phyloP scores from a whole-genome alignment of 2,113 vertebrate genomes.

The Sebastes fasciatus region DNA sequence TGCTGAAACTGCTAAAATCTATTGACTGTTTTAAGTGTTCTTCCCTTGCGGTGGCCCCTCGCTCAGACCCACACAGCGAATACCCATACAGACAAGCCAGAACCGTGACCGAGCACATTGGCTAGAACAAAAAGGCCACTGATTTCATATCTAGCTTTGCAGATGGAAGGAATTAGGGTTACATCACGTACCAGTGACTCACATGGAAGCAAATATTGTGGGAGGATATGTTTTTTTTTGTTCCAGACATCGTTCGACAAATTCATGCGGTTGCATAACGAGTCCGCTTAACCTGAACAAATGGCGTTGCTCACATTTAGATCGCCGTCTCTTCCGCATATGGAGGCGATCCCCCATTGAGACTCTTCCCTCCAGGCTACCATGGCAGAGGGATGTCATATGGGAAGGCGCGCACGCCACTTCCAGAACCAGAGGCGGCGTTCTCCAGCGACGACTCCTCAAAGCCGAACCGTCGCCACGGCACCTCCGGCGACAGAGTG shows the following conservation, averaged over 20 bases:
- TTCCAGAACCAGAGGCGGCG: slow-evolving; percentile 49
- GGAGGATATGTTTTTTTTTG: slow-evolving; percentile 47
- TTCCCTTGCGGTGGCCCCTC: slow-evolving; percentile 30
- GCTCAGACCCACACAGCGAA: slow-evolving; percentile 41
- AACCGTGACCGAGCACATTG: slow-evolving; percentile 49
- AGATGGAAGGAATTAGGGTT: slow-evolving; percentile 57
- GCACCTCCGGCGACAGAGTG: slow-evolving; percentile 45
- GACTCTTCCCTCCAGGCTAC: slow-evolving; percentile 43
- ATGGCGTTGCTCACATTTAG: slow-evolving; percentile 48
- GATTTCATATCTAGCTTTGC: slow-evolving; percentile 52
- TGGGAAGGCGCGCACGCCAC: slow-evolving; percentile 39
- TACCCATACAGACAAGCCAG: slow-evolving; percentile 41
- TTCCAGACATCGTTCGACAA: slow-evolving; percentile 49
- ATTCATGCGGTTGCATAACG: slow-evolving; percentile 64
- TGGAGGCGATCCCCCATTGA: slow-evolving; percentile 42
- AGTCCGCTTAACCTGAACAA: slow-evolving; percentile 57
- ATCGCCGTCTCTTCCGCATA: slow-evolving; percentile 47
- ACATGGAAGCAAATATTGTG: slow-evolving; percentile 52
- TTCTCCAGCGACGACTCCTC: slow-evolving; percentile 43
- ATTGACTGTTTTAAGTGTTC: slow-evolving; percentile 40
- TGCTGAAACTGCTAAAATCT: slow-evolving; percentile 21
- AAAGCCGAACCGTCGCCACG: slow-evolving; percentile 52
- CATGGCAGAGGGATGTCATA: slow-evolving; percentile 45
- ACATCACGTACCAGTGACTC: slow-evolving; percentile 65
- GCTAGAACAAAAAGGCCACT: slow-evolving; percentile 57